Percentiles rank a stretch among this genome's conserved stretches.
Conservation (phyloP, 2,113 vertebrate species). For the Tenrec ecaudatus region DNA sequence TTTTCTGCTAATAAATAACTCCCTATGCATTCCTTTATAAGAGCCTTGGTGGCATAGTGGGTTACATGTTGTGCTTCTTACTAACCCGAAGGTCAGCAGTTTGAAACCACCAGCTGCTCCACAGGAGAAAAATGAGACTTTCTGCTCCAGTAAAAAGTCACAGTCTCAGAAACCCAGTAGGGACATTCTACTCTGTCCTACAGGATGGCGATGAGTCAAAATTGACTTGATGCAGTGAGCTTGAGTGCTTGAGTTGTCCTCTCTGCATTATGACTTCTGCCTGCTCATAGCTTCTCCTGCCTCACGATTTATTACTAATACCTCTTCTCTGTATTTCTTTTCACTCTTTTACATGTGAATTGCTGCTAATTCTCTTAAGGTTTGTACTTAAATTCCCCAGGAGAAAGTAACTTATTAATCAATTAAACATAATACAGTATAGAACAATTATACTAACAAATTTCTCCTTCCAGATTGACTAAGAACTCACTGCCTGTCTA, state of each 20-base stretch:
- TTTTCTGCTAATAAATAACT: neutral
- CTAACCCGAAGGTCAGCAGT: no score
- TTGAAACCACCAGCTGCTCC: no score
- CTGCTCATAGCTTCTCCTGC: neutral
- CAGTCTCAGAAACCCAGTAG: no score
- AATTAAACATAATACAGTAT: neutral
- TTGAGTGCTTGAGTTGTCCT: no score
- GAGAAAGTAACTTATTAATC: neutral
- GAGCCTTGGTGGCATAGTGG: no score
- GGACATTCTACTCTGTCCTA: no score
- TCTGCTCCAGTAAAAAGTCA: no score
- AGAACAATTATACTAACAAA: neutral
- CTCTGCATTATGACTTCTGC: neutral
- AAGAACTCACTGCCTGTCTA: neutral
- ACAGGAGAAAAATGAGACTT: no score
- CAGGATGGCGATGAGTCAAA: no score
- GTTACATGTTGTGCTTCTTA: no score
- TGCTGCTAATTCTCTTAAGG: neutral
- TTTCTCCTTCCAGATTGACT: neutral
- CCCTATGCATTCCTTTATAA: neutral
- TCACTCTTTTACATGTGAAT: neutral
- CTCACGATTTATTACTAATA: neutral
- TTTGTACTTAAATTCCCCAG: neutral
- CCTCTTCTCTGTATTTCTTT: neutral
- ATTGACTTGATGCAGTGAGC: no score